phyloP scores from a whole-genome alignment of 2,797 vertebrate species.

The Enteromius fasciolatus region DNA sequence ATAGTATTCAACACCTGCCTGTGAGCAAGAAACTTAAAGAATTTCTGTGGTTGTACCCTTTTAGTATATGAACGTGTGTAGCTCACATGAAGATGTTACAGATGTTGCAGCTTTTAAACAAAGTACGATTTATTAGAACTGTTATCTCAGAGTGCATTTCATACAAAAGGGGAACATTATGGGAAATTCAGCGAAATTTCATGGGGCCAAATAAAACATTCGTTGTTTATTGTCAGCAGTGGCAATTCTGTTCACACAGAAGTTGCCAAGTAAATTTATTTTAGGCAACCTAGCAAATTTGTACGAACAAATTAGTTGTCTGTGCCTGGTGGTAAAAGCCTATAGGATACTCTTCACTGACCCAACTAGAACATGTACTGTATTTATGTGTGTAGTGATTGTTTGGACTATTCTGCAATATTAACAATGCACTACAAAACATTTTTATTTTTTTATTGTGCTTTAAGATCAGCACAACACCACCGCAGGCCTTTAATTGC shows the following conservation, averaged over 20 bases:
- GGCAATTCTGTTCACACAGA: neutral
- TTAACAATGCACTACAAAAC: constrained; percentile 29
- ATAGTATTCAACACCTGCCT: constrained; percentile 78
- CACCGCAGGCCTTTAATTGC: neutral
- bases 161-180: neutral
- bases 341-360: neutral
- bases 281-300: neutral
- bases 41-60: constrained; percentile 86
- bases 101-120: neutral
- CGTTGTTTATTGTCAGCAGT: neutral
- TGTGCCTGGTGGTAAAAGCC: neutral
- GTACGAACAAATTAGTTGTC: neutral
- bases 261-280: neutral
- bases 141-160: neutral
- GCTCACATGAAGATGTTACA: neutral
- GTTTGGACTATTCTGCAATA: neutral
- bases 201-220: neutral
- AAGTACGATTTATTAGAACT: neutral
- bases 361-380: neutral
- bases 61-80: constrained; percentile 72
- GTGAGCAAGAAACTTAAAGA: constrained; percentile 80
- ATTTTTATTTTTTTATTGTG: neutral
- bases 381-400: constrained; percentile 6
- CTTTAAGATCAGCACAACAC: neutral
- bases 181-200: neutral